Evolutionary conservation across 2,888 invertebrate species (phyloP), one percentile per base, ranked within the genome.

Genomic region (Subacronicta megacephala): DNA sequence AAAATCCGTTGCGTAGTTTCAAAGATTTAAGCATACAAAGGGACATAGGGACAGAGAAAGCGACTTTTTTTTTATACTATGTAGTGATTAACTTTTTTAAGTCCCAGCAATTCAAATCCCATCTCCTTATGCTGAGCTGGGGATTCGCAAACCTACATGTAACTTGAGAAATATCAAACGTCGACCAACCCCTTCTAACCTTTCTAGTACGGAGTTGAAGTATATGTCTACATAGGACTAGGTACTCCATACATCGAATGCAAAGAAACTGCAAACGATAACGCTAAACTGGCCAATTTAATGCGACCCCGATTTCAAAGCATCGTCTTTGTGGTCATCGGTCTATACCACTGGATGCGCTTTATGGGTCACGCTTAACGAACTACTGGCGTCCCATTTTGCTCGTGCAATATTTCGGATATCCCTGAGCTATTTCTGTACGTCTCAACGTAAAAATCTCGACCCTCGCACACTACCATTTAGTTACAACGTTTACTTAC

Each of bases 341-440:
- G 40, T 69, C 69, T 47, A 55, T 40, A 53, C 7, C 12, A 36
- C 71, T 78, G 80, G 79, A 50, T 56, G 51, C 17, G 20, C 40
- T 46, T 81, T 78, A 69, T 83, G 66, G 85, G 87, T 87, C 85
- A 81, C 74, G 70, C 72, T 69, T 71, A 65, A 73, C 73, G 74
- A 75, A 66, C 52, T 73, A 74, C 79, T 61, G 72, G 62, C 72
- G 83, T 81, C 83, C 84, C 70, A 84, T 83, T 79, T 85, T 61
- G 66, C 53, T 63, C 58, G 62, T 54, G 58, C 58, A 69, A 67
- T 69, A 72, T 79, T 82, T 78, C 52, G 75, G 70, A 62, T 70
- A 71, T 71, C 54, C 49, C 49, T 17, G 18, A 64, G 58, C 52
- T 68, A 67, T 70, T 74, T 76, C 41, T 38, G 66, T 66, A 54